Conservation (phyloP, 2,888 invertebrate genomes). For the Caenorhabditis wallacei region DNA sequence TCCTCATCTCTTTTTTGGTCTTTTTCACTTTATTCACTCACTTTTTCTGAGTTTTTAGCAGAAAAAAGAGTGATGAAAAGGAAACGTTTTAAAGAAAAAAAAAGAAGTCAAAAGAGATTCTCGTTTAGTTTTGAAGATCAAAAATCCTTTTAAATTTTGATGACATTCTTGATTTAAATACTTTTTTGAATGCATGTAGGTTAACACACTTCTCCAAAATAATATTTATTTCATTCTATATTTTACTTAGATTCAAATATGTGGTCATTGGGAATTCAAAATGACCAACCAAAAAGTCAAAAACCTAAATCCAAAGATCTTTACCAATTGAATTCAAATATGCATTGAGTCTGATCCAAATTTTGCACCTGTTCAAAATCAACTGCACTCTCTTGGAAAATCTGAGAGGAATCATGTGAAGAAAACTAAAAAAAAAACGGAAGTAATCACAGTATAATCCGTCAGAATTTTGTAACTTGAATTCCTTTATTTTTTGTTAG, state of each 20-base stretch:
- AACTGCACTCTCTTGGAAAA: too few relatives aligned
- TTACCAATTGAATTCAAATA: not conserved
- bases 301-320: not conserved
- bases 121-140: slow-evolving; percentile 11
- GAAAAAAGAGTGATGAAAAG: slow-evolving; percentile 10
- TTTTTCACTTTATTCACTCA: not conserved
- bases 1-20: slow-evolving; percentile 26
- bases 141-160: slow-evolving; percentile 13
- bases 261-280: too few relatives aligned
- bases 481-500: too few relatives aligned
- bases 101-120: slow-evolving; percentile 1
- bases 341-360: not conserved
- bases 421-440: too few relatives aligned
- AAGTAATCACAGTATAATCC: too few relatives aligned
- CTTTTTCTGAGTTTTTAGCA: not conserved
- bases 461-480: too few relatives aligned
- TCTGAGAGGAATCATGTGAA: too few relatives aligned
- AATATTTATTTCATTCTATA: too few relatives aligned
- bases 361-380: not conserved
- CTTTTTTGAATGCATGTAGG: not conserved
- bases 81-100: not conserved
- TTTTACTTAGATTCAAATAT: too few relatives aligned
- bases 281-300: too few relatives aligned
- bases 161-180: not conserved
- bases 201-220: too few relatives aligned